Conservation (phyloP, 2,113 vertebrate genomes). For the Leuciscus idus region DNA sequence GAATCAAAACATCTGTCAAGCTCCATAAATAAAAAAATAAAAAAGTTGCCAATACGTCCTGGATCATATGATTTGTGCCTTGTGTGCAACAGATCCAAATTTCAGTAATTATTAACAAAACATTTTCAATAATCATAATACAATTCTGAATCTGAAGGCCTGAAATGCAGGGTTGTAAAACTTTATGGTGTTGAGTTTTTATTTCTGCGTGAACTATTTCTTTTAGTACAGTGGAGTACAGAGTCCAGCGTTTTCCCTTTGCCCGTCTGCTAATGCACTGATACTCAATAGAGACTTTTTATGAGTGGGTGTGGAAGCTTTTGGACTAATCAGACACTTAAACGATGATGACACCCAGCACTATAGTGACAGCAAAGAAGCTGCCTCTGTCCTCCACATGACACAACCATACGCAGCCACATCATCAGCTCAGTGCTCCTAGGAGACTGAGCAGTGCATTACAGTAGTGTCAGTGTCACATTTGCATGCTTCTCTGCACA, state of each 20-base stretch:
- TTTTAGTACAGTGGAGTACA: not conserved
- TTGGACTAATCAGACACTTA: constrained; percentile 7
- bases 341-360: constrained; percentile 6
- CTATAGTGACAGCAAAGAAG: constrained; percentile 16
- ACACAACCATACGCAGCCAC: not conserved
- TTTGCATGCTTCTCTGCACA: not conserved
- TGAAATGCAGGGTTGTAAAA: not conserved
- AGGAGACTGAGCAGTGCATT: not conserved
- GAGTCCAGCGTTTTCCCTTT: not conserved
- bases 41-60: not conserved
- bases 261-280: not conserved
- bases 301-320: constrained; percentile 22
- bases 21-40: not conserved
- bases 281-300: not conserved
- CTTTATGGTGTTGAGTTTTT: not conserved
- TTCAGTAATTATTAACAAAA: no score
- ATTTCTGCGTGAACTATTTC: not conserved
- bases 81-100: no score
- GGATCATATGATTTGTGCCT: not conserved
- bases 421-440: not conserved
- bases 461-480: not conserved
- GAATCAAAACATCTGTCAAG: not conserved
- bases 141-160: not conserved
- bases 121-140: no score
- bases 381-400: not conserved